Conservation (phyloP, 2,888 invertebrate species). For the Cataglyphis livida region DNA sequence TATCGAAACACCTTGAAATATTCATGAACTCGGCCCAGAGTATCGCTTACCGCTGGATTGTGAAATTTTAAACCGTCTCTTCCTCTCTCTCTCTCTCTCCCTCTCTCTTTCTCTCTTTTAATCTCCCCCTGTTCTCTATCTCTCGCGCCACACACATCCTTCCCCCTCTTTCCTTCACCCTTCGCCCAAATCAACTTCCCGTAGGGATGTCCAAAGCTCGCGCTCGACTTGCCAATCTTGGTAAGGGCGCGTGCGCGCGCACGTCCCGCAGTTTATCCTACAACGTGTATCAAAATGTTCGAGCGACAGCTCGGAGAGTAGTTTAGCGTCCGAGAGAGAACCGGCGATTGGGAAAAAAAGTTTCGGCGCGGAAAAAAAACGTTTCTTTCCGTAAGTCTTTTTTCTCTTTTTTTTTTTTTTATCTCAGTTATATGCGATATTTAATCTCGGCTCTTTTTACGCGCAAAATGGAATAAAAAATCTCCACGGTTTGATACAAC, state of each 20-base stretch:
- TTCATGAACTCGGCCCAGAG: slow-evolving; percentile 60
- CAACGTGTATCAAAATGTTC: slow-evolving; percentile 51
- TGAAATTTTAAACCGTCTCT: slow-evolving; percentile 66
- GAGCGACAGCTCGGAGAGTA: slow-evolving; percentile 50
- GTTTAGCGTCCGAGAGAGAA: slow-evolving; percentile 17
- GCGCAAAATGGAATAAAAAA: background rate
- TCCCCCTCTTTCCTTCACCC: background rate
- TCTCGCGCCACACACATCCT: background rate
- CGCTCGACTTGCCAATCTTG: slow-evolving; percentile 46
- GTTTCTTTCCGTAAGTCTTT: background rate
- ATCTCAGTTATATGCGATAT: background rate
- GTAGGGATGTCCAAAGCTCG: slow-evolving; percentile 41
- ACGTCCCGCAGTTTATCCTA: slow-evolving; percentile 43
- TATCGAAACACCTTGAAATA: slow-evolving; percentile 66
- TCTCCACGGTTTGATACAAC: background rate
- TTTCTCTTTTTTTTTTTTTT: background rate
- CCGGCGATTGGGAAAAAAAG: slow-evolving; percentile 11
- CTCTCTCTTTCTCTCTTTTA: background rate
- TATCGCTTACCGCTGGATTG: slow-evolving; percentile 57
- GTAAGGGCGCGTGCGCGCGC: slow-evolving; percentile 34
- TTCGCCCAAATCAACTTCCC: slow-evolving; percentile 51
- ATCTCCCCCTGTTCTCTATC: background rate
- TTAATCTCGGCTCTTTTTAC: background rate
- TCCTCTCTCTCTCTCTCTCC: slow-evolving; percentile 11
- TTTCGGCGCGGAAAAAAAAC: background rate